Conservation (phyloP, 2,888 invertebrate species). For the Chymomyza amoena region DNA sequence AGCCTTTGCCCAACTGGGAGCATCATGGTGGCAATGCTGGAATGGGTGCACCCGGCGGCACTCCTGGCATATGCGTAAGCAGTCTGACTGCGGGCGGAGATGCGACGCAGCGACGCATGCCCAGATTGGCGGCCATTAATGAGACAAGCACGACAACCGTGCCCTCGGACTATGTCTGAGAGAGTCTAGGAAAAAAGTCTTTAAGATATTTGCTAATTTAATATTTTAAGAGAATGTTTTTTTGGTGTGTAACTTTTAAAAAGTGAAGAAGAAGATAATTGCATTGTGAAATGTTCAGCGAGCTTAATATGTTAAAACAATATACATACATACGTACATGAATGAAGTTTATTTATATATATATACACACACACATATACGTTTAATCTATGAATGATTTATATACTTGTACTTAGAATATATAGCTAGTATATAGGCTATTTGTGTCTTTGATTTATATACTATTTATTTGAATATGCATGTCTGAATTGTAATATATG, state of each 20-base stretch:
- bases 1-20: slow-evolving; percentile 79
- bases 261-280: slow-evolving; percentile 38
- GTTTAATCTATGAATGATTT: slow-evolving; percentile 6
- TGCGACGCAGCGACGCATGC: slow-evolving; percentile 77
- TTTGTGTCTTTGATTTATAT: slow-evolving; percentile 4
- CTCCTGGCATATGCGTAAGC: background rate
- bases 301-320: slow-evolving; percentile 53
- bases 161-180: slow-evolving; percentile 82
- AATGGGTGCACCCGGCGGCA: slow-evolving; percentile 22
- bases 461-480: slow-evolving; percentile 14
- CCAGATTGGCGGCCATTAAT: slow-evolving; percentile 81
- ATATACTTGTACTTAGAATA: slow-evolving; percentile 2
- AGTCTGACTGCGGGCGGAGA: slow-evolving; percentile 36
- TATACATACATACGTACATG: slow-evolving; percentile 20
- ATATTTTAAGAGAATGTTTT: slow-evolving; percentile 32
- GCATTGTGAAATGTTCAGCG: slow-evolving; percentile 39
- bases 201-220: slow-evolving; percentile 14
- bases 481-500: background rate
- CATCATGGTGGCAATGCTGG: slow-evolving; percentile 69
- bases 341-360: slow-evolving; percentile 31
- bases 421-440: slow-evolving; percentile 1
- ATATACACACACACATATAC: slow-evolving; percentile 10
- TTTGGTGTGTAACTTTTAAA: slow-evolving; percentile 50
- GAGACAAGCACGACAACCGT: slow-evolving; percentile 81
- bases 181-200: slow-evolving; percentile 32